Conservation (phyloP, 2,113 vertebrate species). For the Gorsachius goisagi region DNA sequence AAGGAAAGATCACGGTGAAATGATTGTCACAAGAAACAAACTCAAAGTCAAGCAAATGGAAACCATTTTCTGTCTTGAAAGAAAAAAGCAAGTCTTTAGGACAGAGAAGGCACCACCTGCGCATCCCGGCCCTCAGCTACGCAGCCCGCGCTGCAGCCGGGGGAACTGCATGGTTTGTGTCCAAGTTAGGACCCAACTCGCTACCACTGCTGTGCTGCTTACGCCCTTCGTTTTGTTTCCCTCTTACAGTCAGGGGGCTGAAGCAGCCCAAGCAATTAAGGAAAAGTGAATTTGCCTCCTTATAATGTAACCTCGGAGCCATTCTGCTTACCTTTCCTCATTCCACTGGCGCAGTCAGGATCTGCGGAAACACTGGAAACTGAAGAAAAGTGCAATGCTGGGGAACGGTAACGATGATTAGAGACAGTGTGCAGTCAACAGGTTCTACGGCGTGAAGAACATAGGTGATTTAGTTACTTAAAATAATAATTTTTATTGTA, state of each 20-base stretch:
- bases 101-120: not conserved
- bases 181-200: rapidly evolving
- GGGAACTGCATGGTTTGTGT: rapidly evolving
- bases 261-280: not conserved
- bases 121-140: no score
- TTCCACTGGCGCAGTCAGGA: not conserved
- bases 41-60: not conserved
- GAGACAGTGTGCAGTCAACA: not conserved
- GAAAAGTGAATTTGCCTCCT: not conserved
- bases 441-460: not conserved
- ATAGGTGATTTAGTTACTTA: not conserved
- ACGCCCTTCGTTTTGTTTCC: not conserved
- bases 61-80: not conserved
- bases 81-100: not conserved
- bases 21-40: not conserved
- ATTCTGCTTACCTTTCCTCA: not conserved
- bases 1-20: not conserved
- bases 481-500: not conserved
- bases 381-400: not conserved
- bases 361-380: not conserved
- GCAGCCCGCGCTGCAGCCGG: rapidly evolving
- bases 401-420: not conserved
- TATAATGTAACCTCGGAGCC: not conserved
- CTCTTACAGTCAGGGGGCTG: not conserved
- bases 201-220: rapidly evolving